These are phyloP conservation scores for Istiophorus platypterus DNA, from an alignment of 2,113 vertebrate species.

Conservation along the genomic window DNA sequence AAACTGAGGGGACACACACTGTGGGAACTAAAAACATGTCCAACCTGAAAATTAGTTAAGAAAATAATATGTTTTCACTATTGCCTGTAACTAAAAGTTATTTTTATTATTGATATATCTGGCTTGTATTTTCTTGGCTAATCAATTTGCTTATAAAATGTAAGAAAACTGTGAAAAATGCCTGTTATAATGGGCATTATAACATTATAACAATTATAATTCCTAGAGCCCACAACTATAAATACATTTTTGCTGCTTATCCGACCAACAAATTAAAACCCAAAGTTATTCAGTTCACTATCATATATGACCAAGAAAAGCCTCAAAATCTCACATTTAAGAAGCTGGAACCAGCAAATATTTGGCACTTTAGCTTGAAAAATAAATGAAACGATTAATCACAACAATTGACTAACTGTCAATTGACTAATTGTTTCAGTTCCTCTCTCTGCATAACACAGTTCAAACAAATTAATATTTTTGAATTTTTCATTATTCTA, in stretches of 20 bases:
- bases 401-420: no score
- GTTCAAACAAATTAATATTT: neutral
- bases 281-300: neutral
- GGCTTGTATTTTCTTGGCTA: neutral
- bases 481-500: neutral
- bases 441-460: neutral
- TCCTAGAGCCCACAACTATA: neutral
- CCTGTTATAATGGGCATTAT: neutral
- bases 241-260: neutral
- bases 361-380: neutral
- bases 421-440: no score
- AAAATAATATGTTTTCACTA: neutral
- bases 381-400: neutral
- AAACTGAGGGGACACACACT: no score
- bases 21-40: conserved; percentile 12
- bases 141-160: neutral
- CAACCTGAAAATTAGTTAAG: conserved; percentile 15
- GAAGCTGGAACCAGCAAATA: neutral
- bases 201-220: neutral
- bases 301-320: neutral
- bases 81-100: neutral
- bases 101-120: neutral
- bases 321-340: neutral
- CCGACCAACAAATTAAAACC: neutral
- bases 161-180: neutral